Evolutionary conservation across 2,797 vertebrate genomes (phyloP).

Genomic region (Acipenser transmontanus): DNA sequence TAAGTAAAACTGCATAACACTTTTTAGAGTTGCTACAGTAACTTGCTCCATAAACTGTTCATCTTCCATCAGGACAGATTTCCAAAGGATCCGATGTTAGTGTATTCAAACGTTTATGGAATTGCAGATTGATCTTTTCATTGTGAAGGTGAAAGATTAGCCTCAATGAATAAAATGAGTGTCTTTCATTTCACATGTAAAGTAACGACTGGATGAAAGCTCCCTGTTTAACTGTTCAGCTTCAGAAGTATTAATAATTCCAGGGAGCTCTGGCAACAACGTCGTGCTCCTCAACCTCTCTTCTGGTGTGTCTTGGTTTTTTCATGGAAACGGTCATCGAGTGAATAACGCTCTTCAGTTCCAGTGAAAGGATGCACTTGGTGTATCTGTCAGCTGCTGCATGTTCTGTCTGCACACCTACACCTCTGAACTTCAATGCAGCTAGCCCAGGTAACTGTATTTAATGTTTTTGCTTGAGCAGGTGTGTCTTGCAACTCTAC

Average conservation of each 20-base stretch:
- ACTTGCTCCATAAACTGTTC: no score
- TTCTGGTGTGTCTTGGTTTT: constrained; percentile 14
- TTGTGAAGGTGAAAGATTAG: constrained; percentile 22
- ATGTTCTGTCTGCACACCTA: background rate
- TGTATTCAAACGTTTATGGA: no score
- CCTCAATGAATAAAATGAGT: constrained; percentile 13
- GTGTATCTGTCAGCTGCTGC: no score
- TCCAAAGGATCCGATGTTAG: no score
- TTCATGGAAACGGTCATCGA: constrained; percentile 15
- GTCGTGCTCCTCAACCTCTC: constrained; percentile 17
- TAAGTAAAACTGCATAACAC: no score
- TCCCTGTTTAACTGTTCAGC: constrained; percentile 24
- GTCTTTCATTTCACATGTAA: constrained; percentile 16
- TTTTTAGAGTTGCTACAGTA: no score
- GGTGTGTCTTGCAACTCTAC: constrained; percentile 16
- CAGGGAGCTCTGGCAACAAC: constrained; percentile 6
- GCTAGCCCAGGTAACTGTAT: no score
- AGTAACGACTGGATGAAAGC: constrained; percentile 18
- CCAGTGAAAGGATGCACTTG: constrained; percentile 13
- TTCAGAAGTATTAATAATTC: constrained; percentile 11
- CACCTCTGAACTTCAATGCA: constrained; percentile 11
- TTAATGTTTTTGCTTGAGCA: no score
- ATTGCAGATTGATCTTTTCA: no score
- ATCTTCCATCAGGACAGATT: no score
- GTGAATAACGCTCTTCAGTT: constrained; percentile 3